Conservation (phyloP, 2,888 invertebrate species). For the Pseudoips prasinana region DNA sequence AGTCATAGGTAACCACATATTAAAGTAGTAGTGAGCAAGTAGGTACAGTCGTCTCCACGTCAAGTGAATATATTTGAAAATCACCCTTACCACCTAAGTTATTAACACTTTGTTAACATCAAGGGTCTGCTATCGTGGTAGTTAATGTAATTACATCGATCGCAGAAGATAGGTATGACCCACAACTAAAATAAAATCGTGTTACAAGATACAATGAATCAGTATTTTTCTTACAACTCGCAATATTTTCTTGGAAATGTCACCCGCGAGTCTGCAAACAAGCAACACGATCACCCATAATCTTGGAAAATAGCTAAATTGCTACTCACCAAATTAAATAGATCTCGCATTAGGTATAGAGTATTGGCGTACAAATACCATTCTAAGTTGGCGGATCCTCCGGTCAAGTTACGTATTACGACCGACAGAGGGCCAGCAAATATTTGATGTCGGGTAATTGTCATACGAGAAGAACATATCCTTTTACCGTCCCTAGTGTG, state of each 20-base stretch:
- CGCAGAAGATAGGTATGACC: no score
- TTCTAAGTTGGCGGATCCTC: constrained; percentile 13
- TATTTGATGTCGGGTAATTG: constrained; percentile 76
- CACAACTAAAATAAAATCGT: no score
- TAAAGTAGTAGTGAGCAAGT: no score
- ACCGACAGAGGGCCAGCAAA: constrained; percentile 72
- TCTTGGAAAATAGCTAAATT: constrained; percentile 65
- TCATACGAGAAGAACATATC: constrained; percentile 60
- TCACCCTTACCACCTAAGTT: no score
- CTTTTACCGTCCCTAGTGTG: constrained; percentile 38
- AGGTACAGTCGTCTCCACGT: no score
- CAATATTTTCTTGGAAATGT: constrained; percentile 58
- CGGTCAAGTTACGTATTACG: constrained; percentile 72
- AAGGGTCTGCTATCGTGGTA: no score
- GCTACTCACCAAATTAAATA: constrained; percentile 31
- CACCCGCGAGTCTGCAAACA: constrained; percentile 73
- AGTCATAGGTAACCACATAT: no score
- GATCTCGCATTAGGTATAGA: constrained; percentile 21
- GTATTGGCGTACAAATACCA: constrained; percentile 16
- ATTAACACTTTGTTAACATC: no score
- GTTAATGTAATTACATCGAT: no score
- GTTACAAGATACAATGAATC: constrained; percentile 10
- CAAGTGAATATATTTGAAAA: no score
- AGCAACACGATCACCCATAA: constrained; percentile 63
- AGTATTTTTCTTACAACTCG: constrained; percentile 16